Evolutionary conservation across 92 coral and sea anemone species (phyloP), one percentile per base, ranked within the genome.

Genomic region (Umimayanthus chanpuru): DNA sequence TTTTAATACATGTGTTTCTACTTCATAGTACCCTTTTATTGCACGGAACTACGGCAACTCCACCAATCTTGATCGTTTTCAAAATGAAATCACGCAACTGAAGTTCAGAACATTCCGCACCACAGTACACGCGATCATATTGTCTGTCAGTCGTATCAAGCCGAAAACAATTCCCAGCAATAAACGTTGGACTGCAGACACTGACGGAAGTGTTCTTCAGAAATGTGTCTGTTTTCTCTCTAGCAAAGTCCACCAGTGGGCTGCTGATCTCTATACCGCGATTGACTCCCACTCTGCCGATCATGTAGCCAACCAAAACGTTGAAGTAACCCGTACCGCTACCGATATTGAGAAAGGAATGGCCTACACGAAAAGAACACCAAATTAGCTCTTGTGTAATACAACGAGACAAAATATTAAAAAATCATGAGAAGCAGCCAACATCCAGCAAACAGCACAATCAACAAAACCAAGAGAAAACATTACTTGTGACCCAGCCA

Each of bases 301-400:
- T 43, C 49, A 90, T 73, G 41, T 32, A 80, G 11, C 92, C 89
- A 85, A 74, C 92, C n/a, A 90, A 39, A 85, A 86, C 88, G 23
- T 74, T 85, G 32, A 90, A 90, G 80, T 90, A 90, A 2, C 92
- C 92, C 16, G 92, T 90, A 0, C 92, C 92, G 72, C 89, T 85
- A 28, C 92, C 89, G 56, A 90, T 86, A 39, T 90, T 90, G 23
- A 89, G 85, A 58, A 89, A 89, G 20, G 91, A 82, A 75, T 82
- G 78, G 30, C 88, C 91, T 89, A 61, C n/a, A 88, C 15, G n/a
- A 75, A 20, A 75, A 39, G 2, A 9, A 10, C 39, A 30, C 40
- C n/a, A 14, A 20, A 29, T 14, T 43, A 30, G 3, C 32, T 28
- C 10, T 32, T n/a, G 36, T 29, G 4, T 28, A 47, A 9, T 43